A percentile compares a stretch with the other conserved stretches of the same genome.
These are phyloP conservation scores for Hirtodrosophila duncani DNA, from an alignment of 2,888 invertebrate species.

Conservation along the genomic window DNA sequence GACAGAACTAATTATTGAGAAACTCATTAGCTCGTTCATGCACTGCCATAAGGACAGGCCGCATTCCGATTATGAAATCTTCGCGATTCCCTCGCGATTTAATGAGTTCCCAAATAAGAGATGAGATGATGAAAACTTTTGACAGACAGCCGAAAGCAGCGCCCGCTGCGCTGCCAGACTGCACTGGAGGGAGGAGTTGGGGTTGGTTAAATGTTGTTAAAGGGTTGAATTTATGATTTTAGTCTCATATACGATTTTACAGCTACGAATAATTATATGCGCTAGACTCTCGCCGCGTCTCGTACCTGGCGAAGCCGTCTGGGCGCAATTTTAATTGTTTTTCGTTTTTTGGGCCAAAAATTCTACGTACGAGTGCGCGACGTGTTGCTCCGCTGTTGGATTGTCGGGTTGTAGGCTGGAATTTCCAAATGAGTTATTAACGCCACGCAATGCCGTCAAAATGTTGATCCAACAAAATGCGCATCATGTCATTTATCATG, in stretches of 20 bases:
- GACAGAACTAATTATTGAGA: slow-evolving; percentile 63
- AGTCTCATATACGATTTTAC: slow-evolving; percentile 21
- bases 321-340: slow-evolving; percentile 74
- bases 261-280: neutral
- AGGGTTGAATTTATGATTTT: slow-evolving; percentile 51
- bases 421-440: slow-evolving; percentile 77
- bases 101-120: slow-evolving; percentile 19
- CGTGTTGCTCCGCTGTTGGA: too few species aligned
- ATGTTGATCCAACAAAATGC: slow-evolving; percentile 56
- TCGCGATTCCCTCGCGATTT: slow-evolving; percentile 14
- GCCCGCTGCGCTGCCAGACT: neutral
- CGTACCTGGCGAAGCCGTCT: slow-evolving; percentile 4
- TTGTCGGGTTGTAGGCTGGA: slow-evolving; percentile 63
- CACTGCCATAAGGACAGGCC: too few species aligned
- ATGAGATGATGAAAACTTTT: slow-evolving; percentile 9
- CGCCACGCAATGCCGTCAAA: slow-evolving; percentile 49
- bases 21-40: slow-evolving; percentile 9
- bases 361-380: too few species aligned
- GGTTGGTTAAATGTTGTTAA: too few species aligned
- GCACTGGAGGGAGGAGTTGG: slow-evolving; percentile 2
- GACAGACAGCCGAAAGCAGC: neutral
- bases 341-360: slow-evolving; percentile 19
- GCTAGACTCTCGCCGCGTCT: too few species aligned
- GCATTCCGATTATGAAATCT: too few species aligned
- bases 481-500: slow-evolving; percentile 74